Conservation (phyloP, 2,888 invertebrate species). For the Dynastes hyllus region DNA sequence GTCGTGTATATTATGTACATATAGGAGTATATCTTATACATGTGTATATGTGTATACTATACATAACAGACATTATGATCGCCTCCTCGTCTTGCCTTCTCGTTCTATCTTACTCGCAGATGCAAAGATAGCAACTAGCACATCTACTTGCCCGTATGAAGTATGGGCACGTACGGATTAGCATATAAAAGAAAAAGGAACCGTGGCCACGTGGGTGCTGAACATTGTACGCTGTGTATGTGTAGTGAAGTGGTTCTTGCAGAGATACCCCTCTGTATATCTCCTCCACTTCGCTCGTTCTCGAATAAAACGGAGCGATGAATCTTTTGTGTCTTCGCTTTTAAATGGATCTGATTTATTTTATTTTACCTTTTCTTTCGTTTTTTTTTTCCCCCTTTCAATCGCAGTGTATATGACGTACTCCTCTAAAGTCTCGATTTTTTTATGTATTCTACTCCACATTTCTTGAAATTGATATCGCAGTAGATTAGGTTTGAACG, state of each 20-base stretch:
- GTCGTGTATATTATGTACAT: neutral
- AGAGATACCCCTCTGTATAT: constrained; percentile 39
- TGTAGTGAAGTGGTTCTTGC: constrained; percentile 36
- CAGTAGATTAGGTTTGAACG: no score
- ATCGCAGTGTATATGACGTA: neutral
- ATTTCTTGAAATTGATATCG: neutral
- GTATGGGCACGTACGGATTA: constrained; percentile 41
- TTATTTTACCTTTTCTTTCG: neutral
- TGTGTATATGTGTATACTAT: constrained; percentile 2
- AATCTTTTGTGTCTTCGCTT: constrained; percentile 29
- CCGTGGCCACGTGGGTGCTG: constrained; percentile 40
- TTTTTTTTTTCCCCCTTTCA: neutral
- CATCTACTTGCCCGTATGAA: constrained; percentile 43
- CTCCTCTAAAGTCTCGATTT: neutral
- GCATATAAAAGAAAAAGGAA: constrained; percentile 43
- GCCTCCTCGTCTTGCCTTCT: neutral
- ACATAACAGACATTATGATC: constrained; percentile 25
- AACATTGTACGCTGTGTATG: constrained; percentile 32
- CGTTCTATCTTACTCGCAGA: constrained; percentile 3
- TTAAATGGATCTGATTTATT: constrained; percentile 29
- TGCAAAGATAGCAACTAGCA: constrained; percentile 31
- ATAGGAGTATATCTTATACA: constrained; percentile 18
- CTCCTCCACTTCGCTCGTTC: constrained; percentile 14
- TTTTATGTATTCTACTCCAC: neutral
- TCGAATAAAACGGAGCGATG: constrained; percentile 21